Conservation (phyloP, 2,888 invertebrate species). For the Choristoneura rosaceana region DNA sequence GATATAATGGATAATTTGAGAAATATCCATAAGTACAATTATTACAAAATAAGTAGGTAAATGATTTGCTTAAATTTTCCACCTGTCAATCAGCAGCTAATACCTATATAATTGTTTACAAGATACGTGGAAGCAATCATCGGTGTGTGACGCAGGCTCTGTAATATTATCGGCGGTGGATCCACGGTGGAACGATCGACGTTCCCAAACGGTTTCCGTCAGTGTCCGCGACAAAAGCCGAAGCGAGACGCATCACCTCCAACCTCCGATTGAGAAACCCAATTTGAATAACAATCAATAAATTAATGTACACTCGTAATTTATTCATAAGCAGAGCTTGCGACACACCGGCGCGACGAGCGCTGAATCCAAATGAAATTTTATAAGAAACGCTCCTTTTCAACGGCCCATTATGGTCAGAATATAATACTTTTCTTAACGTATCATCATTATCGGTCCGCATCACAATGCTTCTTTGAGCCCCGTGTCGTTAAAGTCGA, state of each 20-base stretch:
- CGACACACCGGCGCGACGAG: conserved; percentile 75
- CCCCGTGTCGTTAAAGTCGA: conserved; percentile 75
- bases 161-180: conserved; percentile 55
- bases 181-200: conserved; percentile 58
- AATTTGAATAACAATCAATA: conserved; percentile 86
- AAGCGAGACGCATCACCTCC: conserved; percentile 78
- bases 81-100: conserved; percentile 58
- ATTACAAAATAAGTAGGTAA: conserved; percentile 43
- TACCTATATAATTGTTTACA: conserved; percentile 50
- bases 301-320: conserved; percentile 83
- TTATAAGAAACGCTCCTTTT: conserved; percentile 80
- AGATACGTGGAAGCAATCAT: conserved; percentile 62
- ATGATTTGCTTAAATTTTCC: conserved; percentile 59
- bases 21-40: conserved; percentile 35
- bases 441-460: conserved; percentile 79
- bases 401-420: conserved; percentile 73
- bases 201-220: conserved; percentile 68
- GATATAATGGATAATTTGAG: conserved; percentile 20
- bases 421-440: conserved; percentile 81
- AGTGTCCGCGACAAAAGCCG: conserved; percentile 68
- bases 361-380: conserved; percentile 82
- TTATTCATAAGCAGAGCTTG: conserved; percentile 79
- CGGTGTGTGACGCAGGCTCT: conserved; percentile 58
- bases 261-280: conserved; percentile 83
- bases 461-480: conserved; percentile 78